Conservation (phyloP, 2,113 vertebrate genomes). For the Scopus umbretta region DNA sequence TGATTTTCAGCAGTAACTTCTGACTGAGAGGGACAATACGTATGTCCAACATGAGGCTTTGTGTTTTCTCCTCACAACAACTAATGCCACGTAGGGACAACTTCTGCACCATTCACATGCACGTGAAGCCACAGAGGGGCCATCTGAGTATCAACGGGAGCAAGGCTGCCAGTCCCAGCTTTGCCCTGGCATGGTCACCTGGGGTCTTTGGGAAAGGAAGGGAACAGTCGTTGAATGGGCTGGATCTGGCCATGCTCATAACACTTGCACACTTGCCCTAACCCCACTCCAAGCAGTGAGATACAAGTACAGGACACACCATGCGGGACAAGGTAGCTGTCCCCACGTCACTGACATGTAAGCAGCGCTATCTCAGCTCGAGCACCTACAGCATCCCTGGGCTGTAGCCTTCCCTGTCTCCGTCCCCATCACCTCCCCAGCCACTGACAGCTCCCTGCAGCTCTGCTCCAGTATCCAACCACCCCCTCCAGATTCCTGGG, state of each 20-base stretch:
- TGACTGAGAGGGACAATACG: background rate
- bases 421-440: background rate
- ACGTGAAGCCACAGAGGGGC: background rate
- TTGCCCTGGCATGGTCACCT: background rate
- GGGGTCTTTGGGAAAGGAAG: background rate
- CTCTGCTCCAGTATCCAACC: background rate
- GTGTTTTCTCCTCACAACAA: background rate
- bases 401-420: background rate
- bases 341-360: background rate
- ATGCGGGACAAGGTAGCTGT: background rate
- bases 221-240: fast-evolving
- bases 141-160: background rate
- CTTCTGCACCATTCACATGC: background rate
- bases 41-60: background rate
- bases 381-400: background rate
- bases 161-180: background rate
- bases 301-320: background rate
- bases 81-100: background rate
- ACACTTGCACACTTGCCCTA: background rate
- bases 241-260: background rate
- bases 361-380: background rate
- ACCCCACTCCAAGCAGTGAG: background rate
- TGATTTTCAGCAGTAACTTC: background rate
- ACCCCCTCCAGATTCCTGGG: too few relatives aligned
- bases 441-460: background rate